Evolutionary conservation across 2,113 vertebrate species (phyloP).

Genomic region (Sinocyclocheilus maitianheensis): DNA sequence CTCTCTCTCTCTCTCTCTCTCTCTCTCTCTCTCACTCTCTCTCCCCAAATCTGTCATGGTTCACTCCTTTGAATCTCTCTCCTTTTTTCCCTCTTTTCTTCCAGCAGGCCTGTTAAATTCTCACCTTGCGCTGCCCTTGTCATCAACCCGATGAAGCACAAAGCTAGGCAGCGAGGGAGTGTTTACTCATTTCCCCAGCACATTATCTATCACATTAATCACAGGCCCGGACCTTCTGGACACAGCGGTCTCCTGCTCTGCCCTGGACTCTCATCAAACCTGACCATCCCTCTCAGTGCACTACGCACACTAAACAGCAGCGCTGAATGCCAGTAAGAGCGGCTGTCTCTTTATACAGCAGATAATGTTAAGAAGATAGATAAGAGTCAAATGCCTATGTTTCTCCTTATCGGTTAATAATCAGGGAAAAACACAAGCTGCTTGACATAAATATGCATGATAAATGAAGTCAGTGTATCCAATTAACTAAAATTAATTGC

Average conservation of each 20-base stretch:
- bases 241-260: conserved; percentile 91
- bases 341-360: conserved; percentile 36
- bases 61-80: conserved; percentile 74
- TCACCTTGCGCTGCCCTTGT: conserved; percentile 99
- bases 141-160: conserved; percentile 99
- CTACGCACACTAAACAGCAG: conserved; percentile 9
- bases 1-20: background rate
- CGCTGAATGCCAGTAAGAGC: background rate
- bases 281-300: conserved; percentile 42
- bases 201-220: conserved; percentile 99
- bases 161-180: conserved; percentile 98
- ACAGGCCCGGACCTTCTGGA: conserved; percentile 97
- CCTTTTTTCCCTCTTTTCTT: conserved; percentile 60
- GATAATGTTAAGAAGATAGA: conserved; percentile 13
- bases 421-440: conserved; percentile 63
- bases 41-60: conserved; percentile 76
- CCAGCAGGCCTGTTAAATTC: conserved; percentile 94
- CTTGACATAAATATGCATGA: conserved; percentile 73
- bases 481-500: conserved; percentile 77
- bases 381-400: conserved; percentile 42
- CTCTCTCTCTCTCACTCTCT: conserved; percentile 62
- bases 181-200: conserved; percentile 99
- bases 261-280: conserved; percentile 79
- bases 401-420: conserved; percentile 54
- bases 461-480: conserved; percentile 71